Base-by-base conservation (phyloP, 2,888 invertebrate genomes). In the Drosophila niveifrons region DNA sequence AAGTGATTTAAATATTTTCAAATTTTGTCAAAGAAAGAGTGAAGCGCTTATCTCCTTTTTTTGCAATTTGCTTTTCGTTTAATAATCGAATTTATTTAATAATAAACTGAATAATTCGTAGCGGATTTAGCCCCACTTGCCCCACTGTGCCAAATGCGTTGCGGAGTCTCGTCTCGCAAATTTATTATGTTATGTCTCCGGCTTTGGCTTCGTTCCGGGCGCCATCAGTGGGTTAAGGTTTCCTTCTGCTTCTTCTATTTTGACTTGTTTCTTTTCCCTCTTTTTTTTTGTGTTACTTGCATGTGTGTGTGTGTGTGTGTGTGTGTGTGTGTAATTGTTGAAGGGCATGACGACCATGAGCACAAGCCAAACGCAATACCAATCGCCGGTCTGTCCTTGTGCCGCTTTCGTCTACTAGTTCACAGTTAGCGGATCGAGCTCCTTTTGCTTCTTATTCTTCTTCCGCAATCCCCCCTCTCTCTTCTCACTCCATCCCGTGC, bases 121-220 rank as follows among this genome's bases (percentile, higher is more conserved):
- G 6, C 31, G 9, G 1, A 31, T 31, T 31, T 31, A 0, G 23
- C 6, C 6, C 6, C 23, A 23, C 23, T 48, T 23, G 46, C 7
- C 13, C 47, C 77, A 76, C 58, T 65, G 73, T 77, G 48, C 2
- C 36, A 39, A 3, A 8, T 23, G 44, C 44, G 36, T 39, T 43
- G 48, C 55, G 36, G 34, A 41, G 66, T 77, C 75, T 64, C 71
- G 65, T 56, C 47, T 64, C 43, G 48, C 56, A 78, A 86, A 86
- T 82, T 86, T 86, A 86, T 82, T 82, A 86, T 86, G 81, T 80
- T 83, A 78, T 76, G 75, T 76, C 82, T 83, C 86, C 81, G 81
- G 83, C 81, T 80, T 67, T 67, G 83, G 86, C 81, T 80, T 67
- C 73, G 78, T 83, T 81, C 62, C 59, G 78, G 79, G 82, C 84